Evolutionary conservation across 2,113 vertebrate species (phyloP).

Genomic region (Phoxinus phoxinus): DNA sequence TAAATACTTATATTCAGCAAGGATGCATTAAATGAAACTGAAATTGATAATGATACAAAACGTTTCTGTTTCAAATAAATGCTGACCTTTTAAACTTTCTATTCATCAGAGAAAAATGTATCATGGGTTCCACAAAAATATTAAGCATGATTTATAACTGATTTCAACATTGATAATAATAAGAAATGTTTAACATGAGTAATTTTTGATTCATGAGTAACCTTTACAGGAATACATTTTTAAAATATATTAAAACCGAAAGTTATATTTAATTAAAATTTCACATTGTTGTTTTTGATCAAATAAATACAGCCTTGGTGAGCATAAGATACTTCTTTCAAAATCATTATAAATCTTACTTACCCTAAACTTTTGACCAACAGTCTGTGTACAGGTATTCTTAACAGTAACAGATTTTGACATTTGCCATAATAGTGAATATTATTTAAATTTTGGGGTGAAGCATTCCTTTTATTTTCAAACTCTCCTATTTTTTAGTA

Average conservation of each 20-base stretch:
- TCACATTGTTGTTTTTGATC: too few species aligned
- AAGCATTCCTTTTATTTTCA: background rate
- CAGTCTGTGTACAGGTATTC: background rate
- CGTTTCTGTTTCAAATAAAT: too few species aligned
- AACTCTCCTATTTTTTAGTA: slow-evolving; percentile 27
- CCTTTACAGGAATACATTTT: background rate
- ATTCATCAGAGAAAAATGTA: background rate
- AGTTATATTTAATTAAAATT: background rate
- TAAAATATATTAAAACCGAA: too few species aligned
- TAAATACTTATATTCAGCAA: background rate
- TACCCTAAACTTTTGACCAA: background rate
- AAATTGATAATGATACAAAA: background rate
- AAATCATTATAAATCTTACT: background rate
- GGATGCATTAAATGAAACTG: too few species aligned
- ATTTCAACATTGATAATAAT: background rate
- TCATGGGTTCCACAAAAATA: background rate
- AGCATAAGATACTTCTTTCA: background rate
- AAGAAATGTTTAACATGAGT: background rate
- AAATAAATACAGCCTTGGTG: too few species aligned
- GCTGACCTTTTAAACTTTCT: too few species aligned
- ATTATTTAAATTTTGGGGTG: background rate
- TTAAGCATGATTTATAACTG: background rate
- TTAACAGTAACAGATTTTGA: background rate
- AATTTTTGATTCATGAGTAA: background rate
- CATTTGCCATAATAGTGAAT: background rate